A percentile compares a stretch with the other conserved stretches of the same genome.
phyloP scores from a whole-genome alignment of 2,888 invertebrate species.

The Operophtera brumata region DNA sequence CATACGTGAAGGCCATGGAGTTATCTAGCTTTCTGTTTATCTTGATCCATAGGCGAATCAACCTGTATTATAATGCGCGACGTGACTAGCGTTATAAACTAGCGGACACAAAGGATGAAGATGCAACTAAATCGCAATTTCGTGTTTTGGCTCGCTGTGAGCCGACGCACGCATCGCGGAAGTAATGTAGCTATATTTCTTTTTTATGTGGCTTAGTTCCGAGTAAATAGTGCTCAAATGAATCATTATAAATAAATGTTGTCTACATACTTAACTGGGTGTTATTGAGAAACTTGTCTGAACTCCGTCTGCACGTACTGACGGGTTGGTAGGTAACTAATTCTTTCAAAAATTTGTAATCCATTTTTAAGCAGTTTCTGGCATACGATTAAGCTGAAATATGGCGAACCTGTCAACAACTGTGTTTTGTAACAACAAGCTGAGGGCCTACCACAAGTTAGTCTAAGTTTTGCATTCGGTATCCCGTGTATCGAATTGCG shows the following conservation, averaged over 20 bases:
- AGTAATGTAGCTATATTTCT: slow-evolving; percentile 56
- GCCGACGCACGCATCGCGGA: slow-evolving; percentile 56
- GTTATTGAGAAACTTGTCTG: too few species aligned
- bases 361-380: too few species aligned
- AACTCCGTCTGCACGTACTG: too few species aligned
- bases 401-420: too few species aligned
- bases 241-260: slow-evolving; percentile 5
- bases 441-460: too few species aligned
- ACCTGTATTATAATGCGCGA: slow-evolving; percentile 43
- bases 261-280: background rate
- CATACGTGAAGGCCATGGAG: background rate
- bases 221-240: slow-evolving; percentile 12
- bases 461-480: too few species aligned
- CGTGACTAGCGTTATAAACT: slow-evolving; percentile 49
- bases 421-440: too few species aligned
- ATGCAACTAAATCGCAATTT: slow-evolving; percentile 52
- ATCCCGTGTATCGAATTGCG: too few species aligned
- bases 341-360: too few species aligned
- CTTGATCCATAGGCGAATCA: slow-evolving; percentile 2
- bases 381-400: too few species aligned
- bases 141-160: slow-evolving; percentile 54
- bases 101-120: slow-evolving; percentile 45
- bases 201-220: slow-evolving; percentile 37
- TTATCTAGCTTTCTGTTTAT: background rate
- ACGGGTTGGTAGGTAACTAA: too few species aligned